phyloP scores from a whole-genome alignment of 2,797 vertebrate species.

The Kryptolebias ocellatus region DNA sequence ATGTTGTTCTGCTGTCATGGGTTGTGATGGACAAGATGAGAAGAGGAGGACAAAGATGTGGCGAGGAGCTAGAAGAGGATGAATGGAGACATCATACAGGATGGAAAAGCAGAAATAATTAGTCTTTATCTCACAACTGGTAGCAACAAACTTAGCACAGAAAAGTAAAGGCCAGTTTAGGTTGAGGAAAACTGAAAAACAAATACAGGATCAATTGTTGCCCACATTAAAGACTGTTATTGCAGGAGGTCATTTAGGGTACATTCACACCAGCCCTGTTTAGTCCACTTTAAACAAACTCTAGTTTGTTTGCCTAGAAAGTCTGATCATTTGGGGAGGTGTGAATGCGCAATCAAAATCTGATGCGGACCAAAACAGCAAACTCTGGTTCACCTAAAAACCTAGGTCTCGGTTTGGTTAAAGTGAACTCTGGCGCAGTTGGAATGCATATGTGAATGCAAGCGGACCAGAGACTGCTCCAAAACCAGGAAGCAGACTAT shows the following conservation, averaged over 20 bases:
- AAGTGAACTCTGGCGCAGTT: no score
- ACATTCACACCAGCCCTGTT: no score
- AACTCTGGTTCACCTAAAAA: no score
- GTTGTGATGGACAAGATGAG: slow-evolving; percentile 73
- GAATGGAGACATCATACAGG: slow-evolving; percentile 58
- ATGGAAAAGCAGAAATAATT: slow-evolving; percentile 4
- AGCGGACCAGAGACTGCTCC: no score
- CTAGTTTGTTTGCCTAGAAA: no score
- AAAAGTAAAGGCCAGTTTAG: not conserved
- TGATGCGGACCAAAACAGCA: no score
- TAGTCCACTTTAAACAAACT: no score
- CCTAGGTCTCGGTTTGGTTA: no score
- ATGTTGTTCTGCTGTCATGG: slow-evolving; percentile 86
- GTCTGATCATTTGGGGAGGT: no score
- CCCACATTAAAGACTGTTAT: not conserved
- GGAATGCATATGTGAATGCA: no score
- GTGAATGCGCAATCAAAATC: no score
- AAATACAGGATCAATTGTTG: not conserved
- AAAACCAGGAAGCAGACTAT: no score
- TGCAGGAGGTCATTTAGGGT: not conserved
- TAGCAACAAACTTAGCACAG: not conserved
- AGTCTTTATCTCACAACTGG: not conserved
- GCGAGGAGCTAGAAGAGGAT: slow-evolving; percentile 52
- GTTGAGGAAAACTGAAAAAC: not conserved
- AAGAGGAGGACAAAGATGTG: slow-evolving; percentile 44